A percentile compares a stretch with the other conserved stretches of the same genome.
phyloP scores from a whole-genome alignment of 2,888 invertebrate species.

The Rhagonycha fulva region DNA sequence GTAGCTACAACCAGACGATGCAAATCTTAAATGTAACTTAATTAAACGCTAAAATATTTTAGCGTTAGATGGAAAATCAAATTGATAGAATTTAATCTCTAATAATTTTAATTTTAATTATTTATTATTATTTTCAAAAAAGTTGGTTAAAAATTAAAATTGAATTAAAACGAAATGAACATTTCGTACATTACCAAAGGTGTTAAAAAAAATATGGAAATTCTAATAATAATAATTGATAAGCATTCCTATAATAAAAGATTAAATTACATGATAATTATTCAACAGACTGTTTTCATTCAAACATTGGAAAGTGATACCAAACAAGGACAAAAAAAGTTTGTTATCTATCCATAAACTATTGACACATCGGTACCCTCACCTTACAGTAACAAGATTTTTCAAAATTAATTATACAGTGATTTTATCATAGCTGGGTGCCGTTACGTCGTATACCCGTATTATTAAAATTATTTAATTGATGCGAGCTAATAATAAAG shows the following conservation, averaged over 20 bases:
- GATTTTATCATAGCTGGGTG: slow-evolving; percentile 26
- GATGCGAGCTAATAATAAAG: too few relatives aligned
- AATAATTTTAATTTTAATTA: background rate
- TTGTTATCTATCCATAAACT: slow-evolving; percentile 9
- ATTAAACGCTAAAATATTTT: background rate
- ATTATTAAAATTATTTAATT: slow-evolving; percentile 31
- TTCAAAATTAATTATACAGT: slow-evolving; percentile 27
- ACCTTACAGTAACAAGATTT: slow-evolving; percentile 30
- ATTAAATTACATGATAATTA: background rate
- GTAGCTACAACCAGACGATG: too few relatives aligned
- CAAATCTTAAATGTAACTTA: too few relatives aligned
- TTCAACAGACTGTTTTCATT: background rate
- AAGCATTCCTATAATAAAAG: background rate
- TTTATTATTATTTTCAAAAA: too few relatives aligned
- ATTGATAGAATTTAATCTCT: too few relatives aligned
- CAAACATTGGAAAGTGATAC: too few relatives aligned
- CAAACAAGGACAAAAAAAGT: background rate
- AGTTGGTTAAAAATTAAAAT: too few relatives aligned
- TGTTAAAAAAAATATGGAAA: too few relatives aligned
- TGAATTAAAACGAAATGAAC: too few relatives aligned
- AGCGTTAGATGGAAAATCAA: background rate
- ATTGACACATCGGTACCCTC: slow-evolving; percentile 11
- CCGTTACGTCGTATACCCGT: slow-evolving; percentile 29
- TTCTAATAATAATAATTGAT: background rate
- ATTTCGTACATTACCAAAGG: too few relatives aligned